Conservation (phyloP, 2,113 vertebrate species). For the Xyliphius kryptos region DNA sequence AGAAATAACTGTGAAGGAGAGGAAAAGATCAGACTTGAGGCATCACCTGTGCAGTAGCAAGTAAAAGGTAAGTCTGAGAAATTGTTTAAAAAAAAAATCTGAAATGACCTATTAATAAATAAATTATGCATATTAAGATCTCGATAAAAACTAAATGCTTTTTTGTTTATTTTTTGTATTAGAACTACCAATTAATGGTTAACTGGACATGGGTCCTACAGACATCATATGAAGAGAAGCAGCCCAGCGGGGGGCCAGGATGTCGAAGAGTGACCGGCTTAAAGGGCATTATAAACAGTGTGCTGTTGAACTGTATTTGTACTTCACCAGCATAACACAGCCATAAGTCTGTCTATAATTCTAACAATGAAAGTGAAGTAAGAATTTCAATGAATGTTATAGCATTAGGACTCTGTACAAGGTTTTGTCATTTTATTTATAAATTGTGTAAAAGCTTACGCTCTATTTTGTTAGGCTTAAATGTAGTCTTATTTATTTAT, state of each 20-base stretch:
- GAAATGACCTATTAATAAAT: too few relatives aligned
- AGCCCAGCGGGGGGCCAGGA: background rate
- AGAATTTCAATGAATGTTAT: constrained; percentile 32
- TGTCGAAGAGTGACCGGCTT: constrained; percentile 7
- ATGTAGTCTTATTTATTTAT: constrained; percentile 45
- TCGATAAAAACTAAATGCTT: background rate
- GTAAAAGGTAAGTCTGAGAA: constrained; percentile 11
- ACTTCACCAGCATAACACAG: constrained; percentile 2
- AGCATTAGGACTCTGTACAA: background rate
- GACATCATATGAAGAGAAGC: background rate
- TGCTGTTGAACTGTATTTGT: background rate
- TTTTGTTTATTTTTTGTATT: background rate
- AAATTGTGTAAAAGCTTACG: constrained; percentile 26
- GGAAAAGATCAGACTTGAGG: constrained; percentile 77
- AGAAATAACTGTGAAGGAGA: constrained; percentile 72
- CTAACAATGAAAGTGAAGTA: constrained; percentile 9
- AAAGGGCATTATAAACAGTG: constrained; percentile 23
- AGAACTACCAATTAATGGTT: background rate
- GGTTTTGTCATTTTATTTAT: constrained; percentile 24
- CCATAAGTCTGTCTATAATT: constrained; percentile 7
- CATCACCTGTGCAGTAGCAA: constrained; percentile 60
- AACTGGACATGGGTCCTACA: background rate
- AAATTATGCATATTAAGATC: background rate
- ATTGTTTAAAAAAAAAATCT: background rate
- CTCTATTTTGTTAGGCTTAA: constrained; percentile 11